A percentile compares a stretch with the other conserved stretches of the same genome.
Evolutionary conservation across 2,888 invertebrate genomes (phyloP).

Genomic region (Xestia c-nigrum): DNA sequence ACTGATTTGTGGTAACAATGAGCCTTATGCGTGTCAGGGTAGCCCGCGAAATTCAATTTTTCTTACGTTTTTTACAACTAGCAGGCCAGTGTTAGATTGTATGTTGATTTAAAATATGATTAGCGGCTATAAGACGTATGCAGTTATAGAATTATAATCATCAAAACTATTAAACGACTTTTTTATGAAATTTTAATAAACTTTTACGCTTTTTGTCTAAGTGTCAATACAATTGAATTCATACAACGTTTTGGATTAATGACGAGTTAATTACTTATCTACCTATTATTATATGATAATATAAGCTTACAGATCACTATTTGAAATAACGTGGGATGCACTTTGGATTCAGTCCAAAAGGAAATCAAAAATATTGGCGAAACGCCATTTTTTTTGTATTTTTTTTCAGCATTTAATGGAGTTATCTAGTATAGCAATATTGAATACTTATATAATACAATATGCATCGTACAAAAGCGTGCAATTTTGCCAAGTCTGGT

Average conservation of each 20-base stretch:
- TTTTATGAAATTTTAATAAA: too few species aligned
- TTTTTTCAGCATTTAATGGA: not conserved
- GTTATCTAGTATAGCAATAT: not conserved
- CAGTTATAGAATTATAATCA: too few species aligned
- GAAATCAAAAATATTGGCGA: not conserved
- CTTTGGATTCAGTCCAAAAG: not conserved
- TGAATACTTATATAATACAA: conserved; percentile 6
- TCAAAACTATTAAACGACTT: too few species aligned
- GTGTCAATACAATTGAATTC: conserved; percentile 5
- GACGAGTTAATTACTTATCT: conserved; percentile 7
- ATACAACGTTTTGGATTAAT: not conserved
- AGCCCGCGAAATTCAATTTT: too few species aligned
- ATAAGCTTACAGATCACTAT: not conserved
- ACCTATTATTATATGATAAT: not conserved
- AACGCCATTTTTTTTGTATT: not conserved
- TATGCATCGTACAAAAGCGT: not conserved
- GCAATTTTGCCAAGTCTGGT: not conserved
- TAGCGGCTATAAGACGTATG: too few species aligned
- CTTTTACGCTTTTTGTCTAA: too few species aligned
- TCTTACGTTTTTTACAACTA: too few species aligned
- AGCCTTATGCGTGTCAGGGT: too few species aligned
- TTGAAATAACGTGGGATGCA: not conserved
- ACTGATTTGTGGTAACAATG: not conserved
- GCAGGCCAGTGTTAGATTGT: too few species aligned
- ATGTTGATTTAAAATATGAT: too few species aligned